phyloP scores from a whole-genome alignment of 2,113 vertebrate genomes.

The Chinchilla lanigera region DNA sequence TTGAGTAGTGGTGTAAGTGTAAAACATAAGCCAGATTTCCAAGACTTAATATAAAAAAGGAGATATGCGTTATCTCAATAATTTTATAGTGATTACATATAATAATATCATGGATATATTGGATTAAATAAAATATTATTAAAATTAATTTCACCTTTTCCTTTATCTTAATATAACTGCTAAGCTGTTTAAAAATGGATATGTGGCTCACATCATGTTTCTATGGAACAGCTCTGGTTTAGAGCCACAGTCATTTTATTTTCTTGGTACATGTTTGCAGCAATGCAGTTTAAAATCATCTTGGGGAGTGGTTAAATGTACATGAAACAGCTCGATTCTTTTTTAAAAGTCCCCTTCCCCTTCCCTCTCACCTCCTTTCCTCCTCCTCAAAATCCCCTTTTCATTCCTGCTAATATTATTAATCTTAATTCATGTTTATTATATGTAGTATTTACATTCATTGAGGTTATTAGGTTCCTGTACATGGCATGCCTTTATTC shows the following conservation, averaged over 20 bases:
- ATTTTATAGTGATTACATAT: not conserved
- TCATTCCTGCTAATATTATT: not conserved
- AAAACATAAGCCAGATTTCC: not conserved
- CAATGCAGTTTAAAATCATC: not conserved
- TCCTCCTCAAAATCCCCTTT: not conserved
- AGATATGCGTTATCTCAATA: not conserved
- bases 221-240: not conserved
- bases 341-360: not conserved
- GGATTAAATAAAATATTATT: not conserved
- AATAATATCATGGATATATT: not conserved
- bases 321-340: not conserved
- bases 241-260: not conserved
- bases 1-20: not conserved
- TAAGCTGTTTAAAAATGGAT: not conserved
- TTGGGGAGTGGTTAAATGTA: not conserved
- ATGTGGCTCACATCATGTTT: not conserved
- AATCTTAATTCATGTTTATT: not conserved
- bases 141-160: not conserved
- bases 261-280: not conserved
- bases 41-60: not conserved
- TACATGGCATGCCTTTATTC: not conserved
- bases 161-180: not conserved
- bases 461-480: not conserved
- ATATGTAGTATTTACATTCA: not conserved
- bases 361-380: not conserved